phyloP scores from a whole-genome alignment of 2,888 invertebrate genomes.

The Tenthredo notha region DNA sequence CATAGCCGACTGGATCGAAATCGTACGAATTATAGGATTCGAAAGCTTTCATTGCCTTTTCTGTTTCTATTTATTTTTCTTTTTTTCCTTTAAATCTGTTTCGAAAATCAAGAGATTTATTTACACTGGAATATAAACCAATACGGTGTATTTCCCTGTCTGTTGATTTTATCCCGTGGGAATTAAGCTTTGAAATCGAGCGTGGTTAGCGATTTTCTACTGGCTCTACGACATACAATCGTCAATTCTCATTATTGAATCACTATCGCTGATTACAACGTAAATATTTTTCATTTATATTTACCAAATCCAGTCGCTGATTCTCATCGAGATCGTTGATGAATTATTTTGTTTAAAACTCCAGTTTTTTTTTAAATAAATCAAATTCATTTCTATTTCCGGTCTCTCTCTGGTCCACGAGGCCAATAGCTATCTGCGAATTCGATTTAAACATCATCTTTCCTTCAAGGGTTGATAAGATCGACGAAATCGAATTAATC shows the following conservation, averaged over 20 bases:
- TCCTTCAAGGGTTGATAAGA: constrained; percentile 4
- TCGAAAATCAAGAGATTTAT: neutral
- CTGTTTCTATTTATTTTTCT: neutral
- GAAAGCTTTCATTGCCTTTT: neutral
- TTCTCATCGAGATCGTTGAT: neutral
- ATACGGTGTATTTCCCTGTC: neutral
- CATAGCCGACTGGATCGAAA: neutral
- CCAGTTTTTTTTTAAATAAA: neutral
- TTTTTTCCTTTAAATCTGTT: neutral
- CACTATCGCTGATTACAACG: constrained; percentile 41
- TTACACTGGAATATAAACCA: neutral
- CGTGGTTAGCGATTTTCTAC: neutral
- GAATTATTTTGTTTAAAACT: neutral
- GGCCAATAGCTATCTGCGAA: neutral
- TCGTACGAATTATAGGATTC: neutral
- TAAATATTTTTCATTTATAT: constrained; percentile 29
- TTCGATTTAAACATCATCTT: neutral
- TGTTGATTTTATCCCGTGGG: constrained; percentile 46
- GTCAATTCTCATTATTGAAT: constrained; percentile 35
- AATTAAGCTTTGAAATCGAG: constrained; percentile 41
- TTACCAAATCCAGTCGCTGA: neutral
- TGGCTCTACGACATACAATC: neutral
- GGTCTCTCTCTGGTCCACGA: neutral
- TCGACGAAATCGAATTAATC: neutral
- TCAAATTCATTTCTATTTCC: neutral